A percentile compares a stretch with the other conserved stretches of the same genome.
Conservation (phyloP, 2,797 vertebrate species). For the Onychomys torridus region DNA sequence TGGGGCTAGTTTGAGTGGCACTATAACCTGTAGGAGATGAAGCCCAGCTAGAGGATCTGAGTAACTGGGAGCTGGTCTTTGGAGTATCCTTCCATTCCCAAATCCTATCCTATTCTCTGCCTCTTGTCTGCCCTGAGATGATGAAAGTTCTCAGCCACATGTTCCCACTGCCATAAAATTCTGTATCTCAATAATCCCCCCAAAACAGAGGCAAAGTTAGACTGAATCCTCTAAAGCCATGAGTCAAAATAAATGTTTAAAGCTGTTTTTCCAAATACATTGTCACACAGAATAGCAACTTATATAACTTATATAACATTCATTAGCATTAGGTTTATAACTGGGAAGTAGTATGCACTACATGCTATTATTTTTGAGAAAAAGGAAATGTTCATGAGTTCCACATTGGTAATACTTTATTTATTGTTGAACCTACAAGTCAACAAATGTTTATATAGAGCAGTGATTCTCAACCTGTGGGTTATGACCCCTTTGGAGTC, state of each 20-base stretch:
- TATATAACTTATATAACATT: no score
- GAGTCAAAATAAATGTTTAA: not conserved
- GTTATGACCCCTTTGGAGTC: not conserved
- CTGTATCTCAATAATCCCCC: not conserved
- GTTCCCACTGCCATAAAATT: not conserved
- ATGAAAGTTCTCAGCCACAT: not conserved
- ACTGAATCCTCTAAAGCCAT: not conserved
- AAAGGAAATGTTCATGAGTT: not conserved
- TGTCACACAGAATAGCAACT: not conserved
- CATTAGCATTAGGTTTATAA: not conserved
- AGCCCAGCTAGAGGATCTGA: not conserved
- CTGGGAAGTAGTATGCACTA: not conserved
- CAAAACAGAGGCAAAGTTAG: not conserved
- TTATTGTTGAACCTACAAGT: not conserved
- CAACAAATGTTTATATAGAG: not conserved
- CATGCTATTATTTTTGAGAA: not conserved
- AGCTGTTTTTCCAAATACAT: not conserved
- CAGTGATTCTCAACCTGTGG: not conserved
- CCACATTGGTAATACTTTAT: not conserved
- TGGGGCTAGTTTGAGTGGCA: not conserved
- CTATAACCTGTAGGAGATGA: not conserved
- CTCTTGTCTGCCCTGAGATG: not conserved
- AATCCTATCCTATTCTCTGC: not conserved
- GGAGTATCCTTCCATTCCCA: not conserved
- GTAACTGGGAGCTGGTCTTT: not conserved